phyloP scores from a whole-genome alignment of 2,888 invertebrate genomes.

The Drosophila longiperda region DNA sequence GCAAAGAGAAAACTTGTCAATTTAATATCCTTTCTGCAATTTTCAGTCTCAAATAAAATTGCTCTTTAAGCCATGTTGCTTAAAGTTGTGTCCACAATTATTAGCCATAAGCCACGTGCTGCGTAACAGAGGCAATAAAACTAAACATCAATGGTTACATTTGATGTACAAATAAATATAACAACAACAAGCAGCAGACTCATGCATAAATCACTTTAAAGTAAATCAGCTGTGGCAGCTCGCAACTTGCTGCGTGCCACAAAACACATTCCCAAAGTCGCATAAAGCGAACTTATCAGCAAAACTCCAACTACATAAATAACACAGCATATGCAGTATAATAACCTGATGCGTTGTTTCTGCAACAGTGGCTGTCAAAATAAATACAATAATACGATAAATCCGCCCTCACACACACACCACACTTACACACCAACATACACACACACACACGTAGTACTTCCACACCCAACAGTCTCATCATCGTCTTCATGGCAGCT shows the following conservation, averaged over 20 bases:
- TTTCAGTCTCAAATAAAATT: constrained; percentile 38
- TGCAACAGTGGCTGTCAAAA: constrained; percentile 69
- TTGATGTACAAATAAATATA: constrained; percentile 19
- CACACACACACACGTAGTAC: background rate
- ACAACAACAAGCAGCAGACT: constrained; percentile 19
- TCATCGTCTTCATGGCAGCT: constrained; percentile 46
- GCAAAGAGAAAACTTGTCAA: constrained; percentile 61
- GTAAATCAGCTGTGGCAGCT: constrained; percentile 46
- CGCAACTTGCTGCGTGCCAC: background rate
- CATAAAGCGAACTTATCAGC: constrained; percentile 28
- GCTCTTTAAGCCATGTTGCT: constrained; percentile 19
- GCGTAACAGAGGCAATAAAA: constrained; percentile 18
- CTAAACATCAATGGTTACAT: constrained; percentile 48
- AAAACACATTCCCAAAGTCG: constrained; percentile 27
- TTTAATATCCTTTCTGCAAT: constrained; percentile 43
- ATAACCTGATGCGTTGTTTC: constrained; percentile 47
- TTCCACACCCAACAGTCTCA: constrained; percentile 23
- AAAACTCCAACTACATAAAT: constrained; percentile 48
- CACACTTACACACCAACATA: background rate
- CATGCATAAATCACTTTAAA: constrained; percentile 67
- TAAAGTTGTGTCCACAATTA: constrained; percentile 34
- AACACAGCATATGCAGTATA: constrained; percentile 57
- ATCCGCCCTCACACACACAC: background rate
- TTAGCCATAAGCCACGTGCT: constrained; percentile 49
- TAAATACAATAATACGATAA: constrained; percentile 66